These are phyloP conservation scores for Habrosyne pyritoides DNA, from an alignment of 2,888 invertebrate genomes.

Conservation along the genomic window DNA sequence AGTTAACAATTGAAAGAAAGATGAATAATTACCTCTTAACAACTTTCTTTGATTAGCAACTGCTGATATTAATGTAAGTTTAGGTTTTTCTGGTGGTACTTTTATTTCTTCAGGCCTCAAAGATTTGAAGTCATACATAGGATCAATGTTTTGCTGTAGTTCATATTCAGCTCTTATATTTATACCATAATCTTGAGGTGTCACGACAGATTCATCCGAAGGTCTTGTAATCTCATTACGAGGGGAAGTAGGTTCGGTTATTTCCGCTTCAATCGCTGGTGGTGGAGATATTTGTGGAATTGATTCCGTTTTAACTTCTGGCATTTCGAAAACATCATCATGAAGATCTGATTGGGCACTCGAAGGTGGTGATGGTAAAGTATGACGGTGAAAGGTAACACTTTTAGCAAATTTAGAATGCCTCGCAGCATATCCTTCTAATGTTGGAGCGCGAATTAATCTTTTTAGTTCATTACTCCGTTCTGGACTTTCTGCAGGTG, in stretches of 20 bases:
- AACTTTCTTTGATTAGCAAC: conserved; percentile 85
- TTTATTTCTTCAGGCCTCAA: conserved; percentile 80
- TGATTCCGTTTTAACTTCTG: conserved; percentile 46
- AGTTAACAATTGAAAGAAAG: conserved; percentile 6
- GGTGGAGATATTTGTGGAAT: conserved; percentile 43
- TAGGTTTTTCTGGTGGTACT: conserved; percentile 82
- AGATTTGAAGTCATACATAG: conserved; percentile 65
- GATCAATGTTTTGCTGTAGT: conserved; percentile 57
- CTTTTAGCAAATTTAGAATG: conserved; percentile 95
- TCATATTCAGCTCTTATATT: conserved; percentile 61
- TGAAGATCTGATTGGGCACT: conserved; percentile 70
- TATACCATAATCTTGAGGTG: conserved; percentile 43
- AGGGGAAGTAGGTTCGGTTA: conserved; percentile 33
- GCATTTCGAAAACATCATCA: conserved; percentile 64
- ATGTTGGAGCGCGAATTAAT: conserved; percentile 91
- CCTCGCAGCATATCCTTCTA: conserved; percentile 94
- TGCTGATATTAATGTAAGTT: conserved; percentile 81
- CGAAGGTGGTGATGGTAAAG: conserved; percentile 90
- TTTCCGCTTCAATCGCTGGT: conserved; percentile 33
- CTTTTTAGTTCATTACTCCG: conserved; percentile 85
- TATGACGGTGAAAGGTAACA: conserved; percentile 93
- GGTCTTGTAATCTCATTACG: conserved; percentile 45
- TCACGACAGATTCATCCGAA: conserved; percentile 31
- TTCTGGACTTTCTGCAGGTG: conserved; percentile 74
- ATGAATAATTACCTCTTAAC: conserved; percentile 71